A percentile compares a stretch with the other conserved stretches of the same genome.
Conservation (phyloP, 2,888 invertebrate genomes). For the Coenonympha arcania region DNA sequence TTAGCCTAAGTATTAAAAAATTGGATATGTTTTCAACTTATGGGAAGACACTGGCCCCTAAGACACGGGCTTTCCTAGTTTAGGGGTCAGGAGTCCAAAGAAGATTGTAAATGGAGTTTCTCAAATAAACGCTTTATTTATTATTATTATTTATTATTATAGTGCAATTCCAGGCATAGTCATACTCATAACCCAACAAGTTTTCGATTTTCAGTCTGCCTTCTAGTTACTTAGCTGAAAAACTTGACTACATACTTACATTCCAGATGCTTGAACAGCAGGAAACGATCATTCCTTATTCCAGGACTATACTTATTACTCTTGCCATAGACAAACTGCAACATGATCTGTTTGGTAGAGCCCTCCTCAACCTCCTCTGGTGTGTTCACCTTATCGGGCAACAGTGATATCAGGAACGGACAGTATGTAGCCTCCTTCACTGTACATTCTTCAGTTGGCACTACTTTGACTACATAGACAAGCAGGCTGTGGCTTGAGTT, state of each 20-base stretch:
- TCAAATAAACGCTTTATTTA: not conserved
- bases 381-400: constrained; percentile 51
- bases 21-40: too few species aligned
- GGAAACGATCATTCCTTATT: constrained; percentile 77
- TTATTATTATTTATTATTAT: too few species aligned
- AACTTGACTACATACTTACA: too few species aligned
- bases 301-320: constrained; percentile 68
- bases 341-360: constrained; percentile 81
- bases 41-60: too few species aligned
- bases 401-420: constrained; percentile 76
- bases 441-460: constrained; percentile 43
- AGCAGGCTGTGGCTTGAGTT: constrained; percentile 79
- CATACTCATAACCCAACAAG: too few species aligned
- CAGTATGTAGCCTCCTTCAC: constrained; percentile 71
- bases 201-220: too few species aligned
- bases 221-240: too few species aligned
- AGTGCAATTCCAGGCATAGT: too few species aligned
- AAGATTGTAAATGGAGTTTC: too few species aligned
- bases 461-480: constrained; percentile 78
- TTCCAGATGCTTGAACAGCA: constrained; percentile 84
- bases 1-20: too few species aligned
- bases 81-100: too few species aligned
- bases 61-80: too few species aligned
- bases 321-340: constrained; percentile 83
- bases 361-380: constrained; percentile 66